These are phyloP conservation scores for Galeopsomyia nigrocyanea DNA, from an alignment of 2,888 invertebrate species.

Conservation along the genomic window DNA sequence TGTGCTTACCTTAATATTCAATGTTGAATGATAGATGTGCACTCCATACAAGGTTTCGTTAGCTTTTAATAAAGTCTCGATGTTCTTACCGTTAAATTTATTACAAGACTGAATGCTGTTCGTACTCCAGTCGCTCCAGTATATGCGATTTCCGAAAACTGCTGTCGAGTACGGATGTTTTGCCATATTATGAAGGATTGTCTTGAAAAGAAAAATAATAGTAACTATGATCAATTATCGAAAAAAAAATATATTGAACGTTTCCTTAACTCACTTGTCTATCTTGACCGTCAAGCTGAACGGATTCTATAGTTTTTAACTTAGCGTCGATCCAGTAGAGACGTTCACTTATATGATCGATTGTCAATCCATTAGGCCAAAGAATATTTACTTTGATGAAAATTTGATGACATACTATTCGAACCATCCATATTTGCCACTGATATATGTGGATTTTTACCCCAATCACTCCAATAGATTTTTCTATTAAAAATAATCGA, in stretches of 20 bases:
- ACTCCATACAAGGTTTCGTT: slow-evolving; percentile 74
- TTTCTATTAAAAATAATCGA: slow-evolving; percentile 70
- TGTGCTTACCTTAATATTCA: slow-evolving; percentile 70
- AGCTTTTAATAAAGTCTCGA: slow-evolving; percentile 72
- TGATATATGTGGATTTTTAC: slow-evolving; percentile 80
- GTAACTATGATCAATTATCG: neutral
- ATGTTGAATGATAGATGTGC: slow-evolving; percentile 81
- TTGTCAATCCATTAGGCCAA: slow-evolving; percentile 89
- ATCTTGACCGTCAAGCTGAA: slow-evolving; percentile 76
- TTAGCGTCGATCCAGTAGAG: slow-evolving; percentile 93
- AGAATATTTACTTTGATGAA: slow-evolving; percentile 77
- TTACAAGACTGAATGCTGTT: slow-evolving; percentile 82
- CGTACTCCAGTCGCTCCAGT: slow-evolving; percentile 91
- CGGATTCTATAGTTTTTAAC: slow-evolving; percentile 76
- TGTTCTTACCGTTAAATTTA: slow-evolving; percentile 81
- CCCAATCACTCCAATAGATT: slow-evolving; percentile 96
- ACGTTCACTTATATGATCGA: slow-evolving; percentile 83
- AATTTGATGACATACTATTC: slow-evolving; percentile 69
- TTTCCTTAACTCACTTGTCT: slow-evolving; percentile 72
- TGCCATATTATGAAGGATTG: slow-evolving; percentile 73
- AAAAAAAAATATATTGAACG: slow-evolving; percentile 8
- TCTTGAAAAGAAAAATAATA: slow-evolving; percentile 57
- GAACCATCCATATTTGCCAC: slow-evolving; percentile 89
- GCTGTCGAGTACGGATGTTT: slow-evolving; percentile 87
- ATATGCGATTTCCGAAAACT: slow-evolving; percentile 89